Percentiles rank a stretch among this genome's conserved stretches.
These are phyloP conservation scores for Dasypolia templi DNA, from an alignment of 2,888 invertebrate genomes.

Conservation along the genomic window DNA sequence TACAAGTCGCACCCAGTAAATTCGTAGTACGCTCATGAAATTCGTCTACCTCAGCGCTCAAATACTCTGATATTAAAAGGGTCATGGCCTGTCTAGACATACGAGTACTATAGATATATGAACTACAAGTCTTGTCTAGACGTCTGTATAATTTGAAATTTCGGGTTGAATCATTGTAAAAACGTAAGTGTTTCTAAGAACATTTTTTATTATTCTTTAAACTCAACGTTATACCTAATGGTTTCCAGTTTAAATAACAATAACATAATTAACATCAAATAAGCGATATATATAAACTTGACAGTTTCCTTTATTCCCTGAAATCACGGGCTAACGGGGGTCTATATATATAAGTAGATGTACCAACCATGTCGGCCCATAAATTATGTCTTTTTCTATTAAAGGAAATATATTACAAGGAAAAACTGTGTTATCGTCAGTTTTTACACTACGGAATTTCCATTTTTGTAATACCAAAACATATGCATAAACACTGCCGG, in stretches of 20 bases:
- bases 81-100: slow-evolving; percentile 88
- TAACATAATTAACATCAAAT: slow-evolving; percentile 7
- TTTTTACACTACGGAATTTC: slow-evolving; percentile 45
- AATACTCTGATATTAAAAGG: slow-evolving; percentile 73
- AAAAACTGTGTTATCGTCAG: slow-evolving; percentile 34
- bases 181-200: background rate
- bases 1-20: slow-evolving; percentile 44
- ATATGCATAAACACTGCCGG: slow-evolving; percentile 4
- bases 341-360: background rate
- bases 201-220: background rate
- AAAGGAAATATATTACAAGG: slow-evolving; percentile 41
- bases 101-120: slow-evolving; percentile 74
- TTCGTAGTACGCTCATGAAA: slow-evolving; percentile 48
- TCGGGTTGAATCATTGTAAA: slow-evolving; percentile 33
- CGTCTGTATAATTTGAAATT: slow-evolving; percentile 70
- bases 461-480: slow-evolving; percentile 26
- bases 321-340: background rate
- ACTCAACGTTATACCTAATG: background rate
- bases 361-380: background rate
- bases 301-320: slow-evolving; percentile 4
- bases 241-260: background rate
- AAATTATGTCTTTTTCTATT: background rate
- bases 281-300: background rate
- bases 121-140: slow-evolving; percentile 78
- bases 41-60: slow-evolving; percentile 60